These are phyloP conservation scores for Eucera pruinosa DNA, from an alignment of 2,888 invertebrate genomes.

Conservation along the genomic window DNA sequence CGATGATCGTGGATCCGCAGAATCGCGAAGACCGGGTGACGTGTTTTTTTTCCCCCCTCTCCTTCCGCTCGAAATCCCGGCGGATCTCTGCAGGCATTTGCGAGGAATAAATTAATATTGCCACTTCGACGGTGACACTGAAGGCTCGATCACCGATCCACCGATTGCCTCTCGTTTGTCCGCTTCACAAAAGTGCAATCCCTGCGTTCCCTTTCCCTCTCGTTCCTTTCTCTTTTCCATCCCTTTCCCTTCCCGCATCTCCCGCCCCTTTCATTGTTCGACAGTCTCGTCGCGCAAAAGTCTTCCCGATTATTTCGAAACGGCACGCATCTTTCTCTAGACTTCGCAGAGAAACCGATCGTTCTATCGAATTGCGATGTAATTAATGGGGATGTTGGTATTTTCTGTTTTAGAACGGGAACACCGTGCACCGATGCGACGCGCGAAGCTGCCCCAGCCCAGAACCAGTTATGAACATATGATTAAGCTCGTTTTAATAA, in stretches of 20 bases:
- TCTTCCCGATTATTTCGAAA: constrained; percentile 1
- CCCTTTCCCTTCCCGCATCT: constrained; percentile 7
- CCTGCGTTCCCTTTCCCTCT: constrained; percentile 2
- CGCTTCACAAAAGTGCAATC: constrained; percentile 60
- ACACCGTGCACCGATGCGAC: constrained; percentile 68
- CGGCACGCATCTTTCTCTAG: background rate
- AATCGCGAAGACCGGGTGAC: constrained; percentile 45
- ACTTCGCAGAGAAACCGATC: too few species aligned
- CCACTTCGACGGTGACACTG: constrained; percentile 73
- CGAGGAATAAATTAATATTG: constrained; percentile 76
- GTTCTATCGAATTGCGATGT: background rate
- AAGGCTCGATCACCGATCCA: constrained; percentile 72
- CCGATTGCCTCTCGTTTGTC: constrained; percentile 72
- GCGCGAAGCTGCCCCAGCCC: constrained; percentile 74
- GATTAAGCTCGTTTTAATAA: constrained; percentile 82
- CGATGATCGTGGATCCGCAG: constrained; percentile 65
- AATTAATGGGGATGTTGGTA: constrained; percentile 5
- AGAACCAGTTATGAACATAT: constrained; percentile 77
- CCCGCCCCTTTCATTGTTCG: constrained; percentile 17
- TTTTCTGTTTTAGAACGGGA: constrained; percentile 74
- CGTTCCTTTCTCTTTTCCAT: background rate
- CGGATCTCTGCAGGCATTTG: constrained; percentile 59
- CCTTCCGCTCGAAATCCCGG: constrained; percentile 42
- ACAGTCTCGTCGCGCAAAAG: constrained; percentile 14
- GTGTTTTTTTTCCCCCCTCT: constrained; percentile 15